Base-by-base conservation (phyloP, 2,113 vertebrate species). In the Podiceps cristatus region DNA sequence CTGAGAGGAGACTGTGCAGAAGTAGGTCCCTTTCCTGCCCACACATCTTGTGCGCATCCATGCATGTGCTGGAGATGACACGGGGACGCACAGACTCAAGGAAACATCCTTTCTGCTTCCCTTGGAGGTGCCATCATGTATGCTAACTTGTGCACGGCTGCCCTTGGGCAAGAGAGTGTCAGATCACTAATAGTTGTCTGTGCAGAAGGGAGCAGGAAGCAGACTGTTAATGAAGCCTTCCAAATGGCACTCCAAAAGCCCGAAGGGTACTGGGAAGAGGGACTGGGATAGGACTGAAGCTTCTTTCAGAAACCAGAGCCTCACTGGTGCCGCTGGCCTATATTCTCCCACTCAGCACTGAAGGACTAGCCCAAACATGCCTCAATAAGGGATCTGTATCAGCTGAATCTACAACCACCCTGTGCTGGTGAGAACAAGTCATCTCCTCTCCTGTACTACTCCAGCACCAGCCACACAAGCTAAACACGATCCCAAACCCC, bases 1-100 rank as follows among this genome's bases (percentile, higher is more conserved):
- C 40, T 8, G 9, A 37, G 1, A 53, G 15, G 18, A 44, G 68
- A 5, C 45, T 11, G 15, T 22, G 35, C 42, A 45, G 59, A n/a
- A 69, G 52, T 8, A 10, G 18, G 18, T 47, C 15, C 40, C 13
- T 40, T 35, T 45, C 24, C 47, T 28, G 23, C 20, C 53, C 28
- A 0, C 1, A 6, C 3, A 1, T 29, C 40, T 37, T 14, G 10
- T 5, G 24, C 10, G 4, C 52, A 56, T 6, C 45, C 27, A 5
- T 1, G 3, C 2, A 1, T 2, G 31, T 5, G 7, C 10, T 83
- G 27, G 56, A 47, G 45, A 5, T 14, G 47, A 47, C 25, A 5
- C 0, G 1, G 40, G 11, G 12, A 85, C 52, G 79, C 42, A 40
- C 28, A n/a, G 47, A 19, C 47, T 29, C 25, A n/a, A 35, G 27